Conservation (phyloP, 2,888 invertebrate species). For the Ochropacha duplaris region DNA sequence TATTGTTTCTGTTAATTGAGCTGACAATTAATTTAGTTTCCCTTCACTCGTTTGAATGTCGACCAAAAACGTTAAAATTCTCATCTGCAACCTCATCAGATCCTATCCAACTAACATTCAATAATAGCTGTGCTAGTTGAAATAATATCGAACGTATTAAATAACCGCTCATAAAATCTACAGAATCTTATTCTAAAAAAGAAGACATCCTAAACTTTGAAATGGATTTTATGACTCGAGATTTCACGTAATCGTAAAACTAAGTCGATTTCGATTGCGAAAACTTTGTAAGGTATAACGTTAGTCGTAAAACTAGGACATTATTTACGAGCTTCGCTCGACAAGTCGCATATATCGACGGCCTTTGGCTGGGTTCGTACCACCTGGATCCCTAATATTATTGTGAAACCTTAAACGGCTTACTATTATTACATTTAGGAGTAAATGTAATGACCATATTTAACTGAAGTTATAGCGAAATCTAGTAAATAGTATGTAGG, state of each 20-base stretch:
- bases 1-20: too few species aligned
- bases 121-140: neutral
- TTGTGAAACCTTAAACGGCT: neutral
- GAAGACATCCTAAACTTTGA: constrained; percentile 23
- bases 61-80: too few species aligned
- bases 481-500: too few species aligned
- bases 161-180: neutral
- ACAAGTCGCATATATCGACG: constrained; percentile 9
- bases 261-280: constrained; percentile 49
- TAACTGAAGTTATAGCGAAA: neutral
- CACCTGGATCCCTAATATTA: constrained; percentile 12
- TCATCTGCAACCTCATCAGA: neutral
- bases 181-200: constrained; percentile 11
- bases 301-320: constrained; percentile 45
- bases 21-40: too few species aligned
- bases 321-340: constrained; percentile 44
- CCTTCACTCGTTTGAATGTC: too few species aligned
- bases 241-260: constrained; percentile 57
- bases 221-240: constrained; percentile 26
- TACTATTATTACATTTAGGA: neutral
- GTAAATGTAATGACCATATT: neutral
- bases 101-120: neutral
- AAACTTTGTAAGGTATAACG: constrained; percentile 56
- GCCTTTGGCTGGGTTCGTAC: neutral
- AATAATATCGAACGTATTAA: neutral